Evolutionary conservation across 2,113 vertebrate species (phyloP).

Genomic region (Callaeas wilsoni): DNA sequence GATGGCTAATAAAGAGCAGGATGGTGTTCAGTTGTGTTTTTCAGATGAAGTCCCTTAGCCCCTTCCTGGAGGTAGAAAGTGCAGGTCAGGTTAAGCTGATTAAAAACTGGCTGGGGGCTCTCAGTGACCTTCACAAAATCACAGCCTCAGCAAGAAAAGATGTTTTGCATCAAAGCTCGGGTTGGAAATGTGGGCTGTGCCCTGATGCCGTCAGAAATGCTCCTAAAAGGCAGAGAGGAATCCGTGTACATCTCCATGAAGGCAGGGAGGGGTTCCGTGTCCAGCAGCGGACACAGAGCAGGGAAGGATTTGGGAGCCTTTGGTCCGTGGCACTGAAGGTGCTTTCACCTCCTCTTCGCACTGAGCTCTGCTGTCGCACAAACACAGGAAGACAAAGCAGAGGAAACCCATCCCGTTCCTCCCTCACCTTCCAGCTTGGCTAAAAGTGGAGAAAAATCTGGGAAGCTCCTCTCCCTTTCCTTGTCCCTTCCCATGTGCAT

Average conservation of each 20-base stretch:
- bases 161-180: neutral
- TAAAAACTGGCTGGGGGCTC: neutral
- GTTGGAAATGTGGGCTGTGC: neutral
- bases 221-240: neutral
- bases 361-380: neutral
- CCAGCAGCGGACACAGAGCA: neutral
- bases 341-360: neutral
- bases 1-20: neutral
- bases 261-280: neutral
- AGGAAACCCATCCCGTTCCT: neutral
- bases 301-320: neutral
- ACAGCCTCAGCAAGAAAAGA: neutral
- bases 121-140: neutral
- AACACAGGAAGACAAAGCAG: neutral
- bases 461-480: neutral
- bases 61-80: neutral
- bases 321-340: neutral
- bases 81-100: neutral
- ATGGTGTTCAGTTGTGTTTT: neutral
- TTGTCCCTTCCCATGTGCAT: fast-evolving
- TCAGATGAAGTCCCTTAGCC: neutral
- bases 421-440: neutral
- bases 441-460: neutral
- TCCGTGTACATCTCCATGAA: neutral
- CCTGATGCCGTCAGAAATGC: neutral